phyloP scores from a whole-genome alignment of 2,113 vertebrate genomes.

The Notothenia rossii region DNA sequence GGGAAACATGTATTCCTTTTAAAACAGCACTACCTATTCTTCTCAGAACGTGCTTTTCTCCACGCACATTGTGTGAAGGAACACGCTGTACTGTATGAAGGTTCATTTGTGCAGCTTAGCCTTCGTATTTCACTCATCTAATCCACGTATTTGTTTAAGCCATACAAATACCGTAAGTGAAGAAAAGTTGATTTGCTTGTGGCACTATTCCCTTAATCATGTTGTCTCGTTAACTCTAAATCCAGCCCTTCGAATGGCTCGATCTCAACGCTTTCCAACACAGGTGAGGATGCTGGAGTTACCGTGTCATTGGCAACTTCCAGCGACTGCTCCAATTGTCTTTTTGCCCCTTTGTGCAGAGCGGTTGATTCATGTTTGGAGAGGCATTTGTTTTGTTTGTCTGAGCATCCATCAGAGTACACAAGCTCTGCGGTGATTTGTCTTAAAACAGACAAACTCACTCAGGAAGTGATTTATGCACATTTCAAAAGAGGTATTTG shows the following conservation, averaged over 20 bases:
- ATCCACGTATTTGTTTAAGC: too few relatives aligned
- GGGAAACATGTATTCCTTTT: too few relatives aligned
- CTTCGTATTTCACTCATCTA: too few relatives aligned
- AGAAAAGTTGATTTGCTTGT: too few relatives aligned
- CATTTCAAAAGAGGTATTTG: constrained; percentile 6
- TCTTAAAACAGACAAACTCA: constrained; percentile 30
- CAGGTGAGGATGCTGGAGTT: neutral
- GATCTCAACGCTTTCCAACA: neutral
- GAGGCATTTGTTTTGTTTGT: constrained; percentile 25
- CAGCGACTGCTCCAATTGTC: constrained; percentile 16
- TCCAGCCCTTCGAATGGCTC: neutral
- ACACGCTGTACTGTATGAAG: too few relatives aligned
- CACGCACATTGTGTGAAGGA: too few relatives aligned
- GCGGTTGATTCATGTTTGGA: constrained; percentile 31
- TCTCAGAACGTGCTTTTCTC: too few relatives aligned
- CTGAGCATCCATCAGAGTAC: constrained; percentile 10
- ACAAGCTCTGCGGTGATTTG: constrained; percentile 17
- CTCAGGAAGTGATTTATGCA: constrained; percentile 21
- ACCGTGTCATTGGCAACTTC: neutral
- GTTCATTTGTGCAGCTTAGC: too few relatives aligned
- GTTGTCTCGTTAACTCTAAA: too few relatives aligned
- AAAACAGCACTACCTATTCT: too few relatives aligned
- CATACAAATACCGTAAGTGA: too few relatives aligned
- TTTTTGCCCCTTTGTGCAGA: constrained; percentile 2
- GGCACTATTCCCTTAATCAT: too few relatives aligned